Evolutionary conservation across 2,113 vertebrate species (phyloP).

Genomic region (Dryoscopus gambensis): DNA sequence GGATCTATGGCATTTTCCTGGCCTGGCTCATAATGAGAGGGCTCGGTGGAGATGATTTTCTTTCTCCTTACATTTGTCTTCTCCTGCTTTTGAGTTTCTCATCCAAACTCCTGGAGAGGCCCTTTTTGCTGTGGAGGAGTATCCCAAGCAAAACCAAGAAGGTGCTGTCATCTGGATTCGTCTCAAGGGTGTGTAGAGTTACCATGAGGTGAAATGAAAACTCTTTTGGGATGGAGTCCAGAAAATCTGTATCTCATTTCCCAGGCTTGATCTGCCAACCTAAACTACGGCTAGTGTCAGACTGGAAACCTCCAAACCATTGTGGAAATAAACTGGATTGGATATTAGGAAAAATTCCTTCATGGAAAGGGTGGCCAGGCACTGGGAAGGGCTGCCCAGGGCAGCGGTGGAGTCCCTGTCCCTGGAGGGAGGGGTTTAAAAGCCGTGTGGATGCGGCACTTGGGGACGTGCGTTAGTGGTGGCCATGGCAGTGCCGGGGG

Average conservation of each 20-base stretch:
- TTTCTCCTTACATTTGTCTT: not conserved
- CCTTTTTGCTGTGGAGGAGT: not conserved
- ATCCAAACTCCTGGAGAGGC: not conserved
- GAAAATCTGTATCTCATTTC: not conserved
- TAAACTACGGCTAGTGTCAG: not conserved
- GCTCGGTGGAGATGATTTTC: not conserved
- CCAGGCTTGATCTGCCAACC: not conserved
- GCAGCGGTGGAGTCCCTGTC: not conserved
- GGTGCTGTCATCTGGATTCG: not conserved
- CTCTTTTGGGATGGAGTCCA: not conserved
- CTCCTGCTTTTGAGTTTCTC: not conserved
- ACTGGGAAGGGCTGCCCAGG: not conserved
- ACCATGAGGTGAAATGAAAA: not conserved
- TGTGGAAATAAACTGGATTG: not conserved
- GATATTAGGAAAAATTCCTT: not conserved
- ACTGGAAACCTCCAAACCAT: not conserved
- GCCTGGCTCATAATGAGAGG: not conserved
- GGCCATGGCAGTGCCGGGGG: not conserved
- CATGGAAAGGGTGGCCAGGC: not conserved
- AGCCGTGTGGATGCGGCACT: not conserved
- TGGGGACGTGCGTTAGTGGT: not conserved
- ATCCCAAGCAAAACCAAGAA: not conserved
- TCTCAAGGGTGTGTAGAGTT: not conserved
- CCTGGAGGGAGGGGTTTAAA: not conserved
- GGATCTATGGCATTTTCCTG: not conserved